Conservation (phyloP, 2,113 vertebrate genomes). For the crab-eating macaque (Macaca fascicularis) region DNA sequence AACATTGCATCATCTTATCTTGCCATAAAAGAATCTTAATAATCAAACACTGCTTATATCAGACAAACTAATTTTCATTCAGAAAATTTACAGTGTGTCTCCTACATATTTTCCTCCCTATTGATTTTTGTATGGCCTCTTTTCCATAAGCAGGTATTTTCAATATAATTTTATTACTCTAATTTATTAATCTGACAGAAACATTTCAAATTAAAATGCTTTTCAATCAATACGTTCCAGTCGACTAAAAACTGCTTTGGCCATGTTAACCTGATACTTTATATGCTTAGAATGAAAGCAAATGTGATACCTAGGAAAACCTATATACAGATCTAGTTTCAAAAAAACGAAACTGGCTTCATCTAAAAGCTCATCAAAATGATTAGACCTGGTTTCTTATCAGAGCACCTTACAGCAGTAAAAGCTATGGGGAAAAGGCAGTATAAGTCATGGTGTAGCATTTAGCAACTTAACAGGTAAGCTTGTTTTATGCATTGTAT, state of each 20-base stretch:
- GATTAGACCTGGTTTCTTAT: not conserved
- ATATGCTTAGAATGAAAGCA: slow-evolving; percentile 52
- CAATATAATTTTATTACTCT: slow-evolving; percentile 65
- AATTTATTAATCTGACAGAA: slow-evolving; percentile 73
- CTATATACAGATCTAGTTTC: not conserved
- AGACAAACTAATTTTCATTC: slow-evolving; percentile 57
- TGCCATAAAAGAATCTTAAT: not conserved
- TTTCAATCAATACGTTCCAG: slow-evolving; percentile 67
- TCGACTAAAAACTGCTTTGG: slow-evolving; percentile 60
- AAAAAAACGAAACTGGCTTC: not conserved
- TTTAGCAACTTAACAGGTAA: not conserved
- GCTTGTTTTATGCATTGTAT: not conserved
- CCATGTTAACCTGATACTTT: slow-evolving; percentile 49
- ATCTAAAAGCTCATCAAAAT: not conserved
- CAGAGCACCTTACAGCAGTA: not conserved
- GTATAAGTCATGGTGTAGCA: not conserved
- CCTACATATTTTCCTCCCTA: slow-evolving; percentile 51
- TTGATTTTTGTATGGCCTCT: slow-evolving; percentile 55
- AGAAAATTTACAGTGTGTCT: slow-evolving; percentile 55
- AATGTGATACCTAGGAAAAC: slow-evolving; percentile 16
- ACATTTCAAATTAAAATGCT: slow-evolving; percentile 62
- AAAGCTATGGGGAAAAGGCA: not conserved
- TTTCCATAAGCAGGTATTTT: slow-evolving; percentile 62
- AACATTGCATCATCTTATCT: not conserved
- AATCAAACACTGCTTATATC: not conserved